Evolutionary conservation across 1,140 invertebrate genomes (phyloP), one percentile per base, ranked within the genome.

Genomic region (Aphelenchoides avenae): DNA sequence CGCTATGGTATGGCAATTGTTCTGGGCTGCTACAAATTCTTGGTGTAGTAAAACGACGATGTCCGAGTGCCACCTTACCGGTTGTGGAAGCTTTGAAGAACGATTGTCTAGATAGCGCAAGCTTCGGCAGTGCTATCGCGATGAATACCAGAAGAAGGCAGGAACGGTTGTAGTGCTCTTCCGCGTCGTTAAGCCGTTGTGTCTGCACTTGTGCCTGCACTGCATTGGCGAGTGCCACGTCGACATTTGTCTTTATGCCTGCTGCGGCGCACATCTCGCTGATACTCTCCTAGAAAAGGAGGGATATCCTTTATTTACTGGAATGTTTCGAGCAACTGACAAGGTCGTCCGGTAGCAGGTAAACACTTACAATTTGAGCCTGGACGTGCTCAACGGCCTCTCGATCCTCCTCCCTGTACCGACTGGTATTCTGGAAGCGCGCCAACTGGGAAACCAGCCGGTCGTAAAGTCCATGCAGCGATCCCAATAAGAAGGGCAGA

Each of bases 111-210:
- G 84, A 87, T 48, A 88, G 83, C 0, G 93, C 91, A n/a, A 98
- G 82, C 79, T 91, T 90, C 3, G 94, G 93, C 66, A 99, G 87
- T 0, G 92, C 92, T 27, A 98, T 91, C 0, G 94, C 94, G 1
- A 98, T 88, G 80, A 97, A 98, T 3, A 98, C 94, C 90, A 99
- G 94, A 18, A 98, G 78, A 5, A 98, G 80, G 79, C 93, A 98
- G 1, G 93, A 88, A 24, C 92, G 81, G 13, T 89, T 81, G 81
- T 98, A 94, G 69, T 98, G 92, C 70, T 65, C 47, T 30, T 63
- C 43, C 9, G 48, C 15, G 22, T 63, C 61, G 80, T 40, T 51
- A n/a, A 40, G 42, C 18, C 36, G 51, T 43, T 54, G 37, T 82
- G 83, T 90, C 52, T 84, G 84, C 77, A 93, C 94, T 64, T 95